Evolutionary conservation across 2,888 invertebrate species (phyloP), one percentile per base, ranked within the genome.

Genomic region (Dynastes maya): DNA sequence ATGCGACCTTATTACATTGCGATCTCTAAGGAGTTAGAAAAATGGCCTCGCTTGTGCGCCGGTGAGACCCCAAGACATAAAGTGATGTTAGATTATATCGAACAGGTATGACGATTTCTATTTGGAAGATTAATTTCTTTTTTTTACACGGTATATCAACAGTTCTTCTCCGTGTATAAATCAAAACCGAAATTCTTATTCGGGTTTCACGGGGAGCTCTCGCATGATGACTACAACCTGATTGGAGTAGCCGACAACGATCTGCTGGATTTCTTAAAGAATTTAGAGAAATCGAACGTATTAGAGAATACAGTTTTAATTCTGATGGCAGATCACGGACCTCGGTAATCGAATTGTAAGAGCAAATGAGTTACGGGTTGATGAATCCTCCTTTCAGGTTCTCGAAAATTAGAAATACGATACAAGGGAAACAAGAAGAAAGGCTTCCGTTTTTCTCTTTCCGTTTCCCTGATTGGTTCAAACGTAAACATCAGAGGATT

Each of bases 321-420:
- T 76, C 86, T 98, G 2, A 97, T 98, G 96, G 95, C 97, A 3
- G 98, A 98, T 89, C 98, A 98, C 87, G 98, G 98, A 0, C 94
- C 95, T 81, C 93, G 96, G 93, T 95, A 85, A 83, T 68, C 4
- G 2, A 53, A 53, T 53, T 53, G 13, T 1, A 53, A 16, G 2
- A 5, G n/a, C 2, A 53, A 53, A 16, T 16, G 32, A 32, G 1
- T 32, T 4, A 5, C 5, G 5, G 2, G 4, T 32, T 32, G 5
- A 45, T 2, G 6, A 49, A 27, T 1, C 11, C 3, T 49, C 29
- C 16, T 11, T 55, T 51, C 55, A 95, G 97, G 86, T 97, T 95
- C 88, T 93, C 95, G 0, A 91, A 93, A 74, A 92, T 97, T 6
- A 92, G 98, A 0, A 92, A 94, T 83, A 97, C 97, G 0, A 90